phyloP scores from a whole-genome alignment of 2,888 invertebrate species.

The Oasisia sp. region DNA sequence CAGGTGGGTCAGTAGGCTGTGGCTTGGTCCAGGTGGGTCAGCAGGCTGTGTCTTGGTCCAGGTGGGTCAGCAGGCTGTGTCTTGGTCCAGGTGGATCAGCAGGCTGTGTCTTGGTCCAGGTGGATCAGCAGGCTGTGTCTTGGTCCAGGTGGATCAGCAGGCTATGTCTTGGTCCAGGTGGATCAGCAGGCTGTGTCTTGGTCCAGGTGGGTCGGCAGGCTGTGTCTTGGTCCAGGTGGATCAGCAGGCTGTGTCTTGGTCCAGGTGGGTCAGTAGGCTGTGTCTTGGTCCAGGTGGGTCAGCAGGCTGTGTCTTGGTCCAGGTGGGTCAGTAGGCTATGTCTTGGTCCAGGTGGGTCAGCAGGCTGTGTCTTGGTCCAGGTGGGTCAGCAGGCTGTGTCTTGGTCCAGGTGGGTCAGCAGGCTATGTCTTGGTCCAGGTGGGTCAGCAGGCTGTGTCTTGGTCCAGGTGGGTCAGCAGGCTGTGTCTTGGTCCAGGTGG shows the following conservation, averaged over 20 bases:
- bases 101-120: conserved; percentile 82
- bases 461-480: conserved; percentile 76
- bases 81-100: conserved; percentile 76
- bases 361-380: conserved; percentile 82
- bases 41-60: conserved; percentile 80
- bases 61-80: conserved; percentile 72
- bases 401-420: conserved; percentile 76
- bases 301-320: conserved; percentile 80
- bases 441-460: conserved; percentile 72
- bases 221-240: conserved; percentile 79
- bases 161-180: conserved; percentile 79
- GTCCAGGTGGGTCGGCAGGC: conserved; percentile 74
- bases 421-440: conserved; percentile 81
- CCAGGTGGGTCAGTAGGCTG: conserved; percentile 74
- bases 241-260: conserved; percentile 76
- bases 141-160: conserved; percentile 76
- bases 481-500: conserved; percentile 79
- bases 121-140: conserved; percentile 72
- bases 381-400: conserved; percentile 70
- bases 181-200: conserved; percentile 74
- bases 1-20: conserved; percentile 73
- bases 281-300: conserved; percentile 77
- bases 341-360: conserved; percentile 75
- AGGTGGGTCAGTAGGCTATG: conserved; percentile 72
- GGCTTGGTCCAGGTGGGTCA: conserved; percentile 76